Base-by-base conservation (phyloP, 2,888 invertebrate species). In the Chrysolina haemoptera region DNA sequence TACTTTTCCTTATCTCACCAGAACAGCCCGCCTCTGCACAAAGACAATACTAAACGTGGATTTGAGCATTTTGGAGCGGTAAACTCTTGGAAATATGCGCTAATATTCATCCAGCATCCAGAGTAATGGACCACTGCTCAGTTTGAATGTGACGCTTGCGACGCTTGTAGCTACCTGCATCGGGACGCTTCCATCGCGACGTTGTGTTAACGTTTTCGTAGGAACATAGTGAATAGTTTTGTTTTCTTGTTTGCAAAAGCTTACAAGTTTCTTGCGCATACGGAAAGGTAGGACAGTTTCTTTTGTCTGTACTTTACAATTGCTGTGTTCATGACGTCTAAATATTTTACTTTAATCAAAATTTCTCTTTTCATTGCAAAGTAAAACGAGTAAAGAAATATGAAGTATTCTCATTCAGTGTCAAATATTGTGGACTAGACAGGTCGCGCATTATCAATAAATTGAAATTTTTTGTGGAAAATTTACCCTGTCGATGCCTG, bases 21-120 rank as follows among this genome's bases (percentile, higher is more conserved):
- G 2, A 53, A 9, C 53, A 53, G 67, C 40, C 53, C 53, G 53
- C 40, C 55, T 40, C 67, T 67, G 67, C 11, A 16, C 53, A 20
- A 50, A 50, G 18, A 16, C 48, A 53, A 67, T 53, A 40, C 18
- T 67, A 66, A 22, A 68, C 27, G 43, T 48, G 43, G 66, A 70
- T 43, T 12, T 35, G 27, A 50, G 62, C 65, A 67, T 70, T 50
- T 53, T 64, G 41, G 14, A 66, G 35, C 62, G 27, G 63, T 27
- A 62, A 74, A 68, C 74, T 62, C 62, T 68, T 71, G 50, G 69
- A 70, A 75, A 75, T 73, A 66, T 75, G 75, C 75, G 75, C 75
- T 75, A 71, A 75, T 75, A 69, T 69, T 71, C 68, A 62, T 40
- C 50, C 74, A 74, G 74, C 75, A 53, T 75, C 75, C 71, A 69